A percentile compares a stretch with the other conserved stretches of the same genome.
These are phyloP conservation scores for Cercopithecus mona DNA, from an alignment of 2,113 vertebrate genomes.

Conservation along the genomic window DNA sequence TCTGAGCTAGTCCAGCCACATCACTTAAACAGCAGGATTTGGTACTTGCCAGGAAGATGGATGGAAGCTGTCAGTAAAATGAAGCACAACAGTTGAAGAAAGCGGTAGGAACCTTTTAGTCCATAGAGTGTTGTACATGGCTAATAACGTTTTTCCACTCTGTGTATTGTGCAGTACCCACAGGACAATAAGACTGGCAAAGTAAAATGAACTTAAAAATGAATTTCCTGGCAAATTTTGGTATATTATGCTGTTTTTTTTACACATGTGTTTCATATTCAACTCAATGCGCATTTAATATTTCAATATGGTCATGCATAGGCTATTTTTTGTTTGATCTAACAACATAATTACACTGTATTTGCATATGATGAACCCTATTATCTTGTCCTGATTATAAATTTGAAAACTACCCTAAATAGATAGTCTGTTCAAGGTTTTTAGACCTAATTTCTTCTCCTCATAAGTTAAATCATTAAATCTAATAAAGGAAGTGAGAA, in stretches of 20 bases:
- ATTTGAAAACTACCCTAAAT: neutral
- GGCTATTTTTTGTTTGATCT: neutral
- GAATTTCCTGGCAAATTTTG: slow-evolving; percentile 1
- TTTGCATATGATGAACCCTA: neutral
- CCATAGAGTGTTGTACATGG: neutral
- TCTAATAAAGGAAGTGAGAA: neutral
- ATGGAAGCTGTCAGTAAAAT: slow-evolving; percentile 58
- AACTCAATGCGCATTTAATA: neutral
- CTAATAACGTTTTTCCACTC: slow-evolving; percentile 30
- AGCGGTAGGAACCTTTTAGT: slow-evolving; percentile 49
- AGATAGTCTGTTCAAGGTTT: neutral
- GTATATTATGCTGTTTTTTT: neutral
- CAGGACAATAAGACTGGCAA: neutral
- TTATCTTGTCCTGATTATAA: neutral
- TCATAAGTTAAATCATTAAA: neutral
- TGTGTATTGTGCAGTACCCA: neutral
- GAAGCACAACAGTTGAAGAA: slow-evolving; percentile 42
- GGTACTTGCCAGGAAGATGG: slow-evolving; percentile 36
- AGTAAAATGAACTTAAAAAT: slow-evolving; percentile 31
- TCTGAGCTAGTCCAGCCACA: neutral
- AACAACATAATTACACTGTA: neutral
- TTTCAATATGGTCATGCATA: neutral
- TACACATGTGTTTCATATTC: neutral
- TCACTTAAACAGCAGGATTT: slow-evolving; percentile 23
- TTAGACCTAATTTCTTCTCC: slow-evolving; percentile 4